Evolutionary conservation across 2,797 vertebrate genomes (phyloP), one percentile per base, ranked within the genome.

Genomic region (Notoglanidium macrostoma): DNA sequence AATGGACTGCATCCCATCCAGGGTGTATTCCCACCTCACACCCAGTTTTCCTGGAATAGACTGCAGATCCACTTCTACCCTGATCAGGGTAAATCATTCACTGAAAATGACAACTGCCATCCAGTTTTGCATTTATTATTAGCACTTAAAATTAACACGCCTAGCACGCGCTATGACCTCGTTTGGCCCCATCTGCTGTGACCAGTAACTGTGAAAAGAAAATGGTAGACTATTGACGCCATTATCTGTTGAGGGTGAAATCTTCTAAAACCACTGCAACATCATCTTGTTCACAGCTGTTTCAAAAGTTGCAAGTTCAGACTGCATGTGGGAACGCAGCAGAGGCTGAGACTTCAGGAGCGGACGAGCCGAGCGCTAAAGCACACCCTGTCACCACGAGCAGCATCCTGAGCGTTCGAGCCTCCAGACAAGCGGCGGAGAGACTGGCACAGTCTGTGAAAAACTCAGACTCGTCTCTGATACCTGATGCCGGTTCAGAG

Each of bases 301-400:
- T 99, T 92, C 96, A 98, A 90, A 97, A 97, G 86, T 93, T 99
- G 14, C 96, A 93, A 87, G 59, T 72, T 77, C 89, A 92, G 68
- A 90, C 29, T 93, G 93, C 89, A 73, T 94, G 89, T 54, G 54
- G 7, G 59, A 87, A 59, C 54, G 14, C 67, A 65, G 57, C 40
- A 15, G 49, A 26, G 73, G 85, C 19, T 17, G 72, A 55, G 21
- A 14, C 55, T 14, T 68, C 88, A 72, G 21, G 78, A 86, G 83
- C 67, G 70, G 32, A 49, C 9, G 32, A 84, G 23, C 51, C 0
- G 1, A 84, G 84, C 79, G 78, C 67, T 67, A 8, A 0, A 67
- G 44, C 87, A 23, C 84, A 85, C 57, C 79, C 0, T 2, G 1
- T 55, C 5, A 4, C 19, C 54, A 0, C 51, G 1, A 2, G 73